Conservation (phyloP, 2,113 vertebrate species). For the Phocoena phocoena region DNA sequence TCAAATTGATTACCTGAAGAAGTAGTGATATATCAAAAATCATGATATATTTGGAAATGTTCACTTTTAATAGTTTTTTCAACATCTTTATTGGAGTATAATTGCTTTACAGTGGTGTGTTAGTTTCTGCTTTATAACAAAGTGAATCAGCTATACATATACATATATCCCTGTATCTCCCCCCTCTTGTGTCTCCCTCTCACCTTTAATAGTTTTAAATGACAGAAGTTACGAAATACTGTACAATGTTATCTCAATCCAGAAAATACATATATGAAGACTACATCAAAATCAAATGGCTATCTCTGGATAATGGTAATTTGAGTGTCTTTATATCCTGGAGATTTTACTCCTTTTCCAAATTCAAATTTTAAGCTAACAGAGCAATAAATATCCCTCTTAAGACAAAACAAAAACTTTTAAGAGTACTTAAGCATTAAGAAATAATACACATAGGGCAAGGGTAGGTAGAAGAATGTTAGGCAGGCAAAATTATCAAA, state of each 20-base stretch:
- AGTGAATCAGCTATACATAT: too few species aligned
- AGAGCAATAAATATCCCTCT: neutral
- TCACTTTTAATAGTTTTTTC: neutral
- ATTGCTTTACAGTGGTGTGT: too few species aligned
- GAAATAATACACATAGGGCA: neutral
- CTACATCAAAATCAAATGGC: neutral
- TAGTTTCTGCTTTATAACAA: too few species aligned
- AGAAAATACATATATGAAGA: neutral
- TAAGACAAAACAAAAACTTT: neutral
- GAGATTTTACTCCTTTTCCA: neutral
- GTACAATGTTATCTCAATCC: neutral
- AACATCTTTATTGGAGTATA: too few species aligned
- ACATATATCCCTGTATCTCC: too few species aligned
- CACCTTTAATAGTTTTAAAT: neutral
- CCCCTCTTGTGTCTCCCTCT: too few species aligned
- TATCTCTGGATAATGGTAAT: neutral
- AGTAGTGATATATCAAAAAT: neutral
- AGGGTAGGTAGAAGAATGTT: neutral
- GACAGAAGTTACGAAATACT: neutral
- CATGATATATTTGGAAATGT: neutral
- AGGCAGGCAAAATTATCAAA: neutral
- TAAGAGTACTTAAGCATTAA: neutral
- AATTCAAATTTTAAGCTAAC: neutral
- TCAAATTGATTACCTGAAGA: neutral
- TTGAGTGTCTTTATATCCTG: neutral